phyloP scores from a whole-genome alignment of 2,113 vertebrate genomes.

The Grantiella picta region DNA sequence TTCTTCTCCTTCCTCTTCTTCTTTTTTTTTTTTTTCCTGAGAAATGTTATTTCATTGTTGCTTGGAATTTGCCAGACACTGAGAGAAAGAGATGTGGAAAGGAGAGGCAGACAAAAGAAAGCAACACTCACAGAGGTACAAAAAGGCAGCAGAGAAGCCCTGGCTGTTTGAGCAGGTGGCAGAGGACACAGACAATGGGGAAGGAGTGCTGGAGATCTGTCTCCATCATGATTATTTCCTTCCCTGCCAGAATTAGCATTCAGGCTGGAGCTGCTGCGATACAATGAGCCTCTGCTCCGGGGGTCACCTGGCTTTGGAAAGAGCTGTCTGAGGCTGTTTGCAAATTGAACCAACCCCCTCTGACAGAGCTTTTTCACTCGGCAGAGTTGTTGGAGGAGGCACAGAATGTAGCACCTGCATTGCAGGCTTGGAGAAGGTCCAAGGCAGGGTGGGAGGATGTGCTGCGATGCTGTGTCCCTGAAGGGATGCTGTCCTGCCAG shows the following conservation, averaged over 20 bases:
- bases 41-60: conserved; percentile 2
- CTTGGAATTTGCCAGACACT: neutral
- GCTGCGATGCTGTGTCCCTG: conserved; percentile 8
- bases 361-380: neutral
- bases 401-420: conserved; percentile 47
- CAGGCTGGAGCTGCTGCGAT: neutral
- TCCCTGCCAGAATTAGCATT: conserved; percentile 41
- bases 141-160: conserved; percentile 9
- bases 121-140: neutral
- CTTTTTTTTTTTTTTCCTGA: neutral
- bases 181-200: conserved; percentile 31
- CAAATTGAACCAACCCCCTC: neutral
- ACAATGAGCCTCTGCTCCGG: neutral
- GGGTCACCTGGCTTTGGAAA: conserved; percentile 50
- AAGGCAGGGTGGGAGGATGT: conserved; percentile 39
- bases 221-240: conserved; percentile 30
- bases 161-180: neutral
- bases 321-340: conserved; percentile 38
- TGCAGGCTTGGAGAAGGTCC: conserved; percentile 60
- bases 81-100: conserved; percentile 24
- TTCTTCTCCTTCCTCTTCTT: neutral
- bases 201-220: conserved; percentile 20
- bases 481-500: conserved; percentile 36
- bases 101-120: conserved; percentile 30
- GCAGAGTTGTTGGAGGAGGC: conserved; percentile 20